Base-by-base conservation (phyloP, 1,140 invertebrate species). In the Apis cerana region DNA sequence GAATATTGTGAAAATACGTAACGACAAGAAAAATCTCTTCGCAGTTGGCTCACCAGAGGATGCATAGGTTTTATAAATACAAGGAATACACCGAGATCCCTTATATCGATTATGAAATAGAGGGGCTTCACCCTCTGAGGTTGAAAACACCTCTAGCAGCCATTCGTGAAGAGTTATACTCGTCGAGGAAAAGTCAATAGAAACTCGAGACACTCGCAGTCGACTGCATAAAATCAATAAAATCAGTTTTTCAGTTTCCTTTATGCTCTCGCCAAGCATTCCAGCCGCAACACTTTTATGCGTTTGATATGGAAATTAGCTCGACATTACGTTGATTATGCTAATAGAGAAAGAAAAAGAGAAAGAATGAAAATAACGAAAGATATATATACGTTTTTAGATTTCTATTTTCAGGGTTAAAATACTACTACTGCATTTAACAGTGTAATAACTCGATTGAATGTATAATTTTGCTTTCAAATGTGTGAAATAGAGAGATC, bases 101-200 rank as follows among this genome's bases (percentile, higher is more conserved):
- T 68, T 70, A 4, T 80, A 84, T 84, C 82, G 82, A 84, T 84
- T 84, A 84, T 84, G 78, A 81, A 80, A 80, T 33, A 59, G 48
- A 50, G 54, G 70, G 69, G 82, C 82, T 84, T 75, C 71, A 1
- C 12, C 19, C 23, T 3, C 56, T 71, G 62, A 48, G 54, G 21
- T 52, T 48, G 17, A 54, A 72, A 74, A 71, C 68, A 74, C 76
- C 52, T 71, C 82, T 75, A 19, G 19, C 59, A 48, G 23, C 11
- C 67, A 27, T 64, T 70, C 67, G 80, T 4, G 15, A 52, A 17
- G 27, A 56, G 75, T 78, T 78, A 71, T 27, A 64, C 27, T 33
- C 33, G 33, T 15, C n/a, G 11, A 50, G 58, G 50, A 70, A 82
- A 70, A 71, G 67, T 70, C 74, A 82, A 82, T 81, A 81, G 79